A percentile compares a stretch with the other conserved stretches of the same genome.
phyloP scores from a whole-genome alignment of 92 coral and sea anemone genomes.

The Chrysogorgia sp. region DNA sequence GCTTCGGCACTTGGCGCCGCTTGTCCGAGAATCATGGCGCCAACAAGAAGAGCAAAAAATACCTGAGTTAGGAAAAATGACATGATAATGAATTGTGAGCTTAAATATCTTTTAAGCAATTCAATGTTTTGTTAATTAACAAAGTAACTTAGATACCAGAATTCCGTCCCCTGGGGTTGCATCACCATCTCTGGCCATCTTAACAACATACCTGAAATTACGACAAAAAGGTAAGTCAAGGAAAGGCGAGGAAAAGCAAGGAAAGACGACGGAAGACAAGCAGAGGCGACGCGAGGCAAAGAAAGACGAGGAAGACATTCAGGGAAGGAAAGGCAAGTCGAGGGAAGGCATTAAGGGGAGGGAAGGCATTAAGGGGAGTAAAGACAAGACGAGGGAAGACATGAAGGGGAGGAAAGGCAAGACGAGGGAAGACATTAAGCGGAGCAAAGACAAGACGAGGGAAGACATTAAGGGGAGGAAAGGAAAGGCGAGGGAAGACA shows the following conservation, averaged over 20 bases:
- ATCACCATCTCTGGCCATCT: slow-evolving; percentile 11
- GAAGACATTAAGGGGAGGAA: not conserved
- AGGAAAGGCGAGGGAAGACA: not conserved
- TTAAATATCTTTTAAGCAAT: not conserved
- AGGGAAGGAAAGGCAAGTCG: no score
- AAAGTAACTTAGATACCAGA: not conserved
- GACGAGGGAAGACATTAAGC: no score
- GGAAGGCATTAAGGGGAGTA: not conserved
- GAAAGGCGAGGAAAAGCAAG: no score
- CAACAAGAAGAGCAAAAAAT: not conserved
- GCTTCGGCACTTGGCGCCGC: slow-evolving; percentile 22
- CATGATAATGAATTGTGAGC: not conserved
- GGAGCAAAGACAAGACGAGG: not conserved
- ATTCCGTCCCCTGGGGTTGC: slow-evolving; percentile 24
- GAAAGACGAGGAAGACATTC: not conserved
- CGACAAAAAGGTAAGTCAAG: no score
- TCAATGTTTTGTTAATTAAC: not conserved
- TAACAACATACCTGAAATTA: slow-evolving; percentile 9
- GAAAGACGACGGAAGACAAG: not conserved
- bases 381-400: not conserved
- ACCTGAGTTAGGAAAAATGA: not conserved
- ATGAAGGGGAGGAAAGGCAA: not conserved
- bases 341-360: no score
- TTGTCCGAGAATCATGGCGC: slow-evolving; percentile 3
- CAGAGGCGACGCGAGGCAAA: no score